These are phyloP conservation scores for Aix galericulata DNA, from an alignment of 2,113 vertebrate species.

Conservation along the genomic window DNA sequence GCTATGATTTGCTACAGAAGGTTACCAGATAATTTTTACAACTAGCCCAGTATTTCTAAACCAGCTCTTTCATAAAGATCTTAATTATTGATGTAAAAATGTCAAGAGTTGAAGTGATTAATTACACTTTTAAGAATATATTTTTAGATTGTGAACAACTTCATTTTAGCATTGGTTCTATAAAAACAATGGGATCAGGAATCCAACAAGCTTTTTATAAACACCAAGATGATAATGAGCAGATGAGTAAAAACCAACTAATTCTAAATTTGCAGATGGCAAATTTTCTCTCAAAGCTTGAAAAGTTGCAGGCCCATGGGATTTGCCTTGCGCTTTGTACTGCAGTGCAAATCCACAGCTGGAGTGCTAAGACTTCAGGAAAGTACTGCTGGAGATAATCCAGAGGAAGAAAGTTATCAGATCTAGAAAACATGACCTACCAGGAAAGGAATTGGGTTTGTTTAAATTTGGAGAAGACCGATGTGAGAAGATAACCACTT, in stretches of 20 bases:
- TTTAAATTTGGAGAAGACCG: conserved; percentile 63
- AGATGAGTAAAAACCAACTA: conserved; percentile 29
- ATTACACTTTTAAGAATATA: not conserved
- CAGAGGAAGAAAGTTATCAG: conserved; percentile 68
- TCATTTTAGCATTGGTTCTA: not conserved
- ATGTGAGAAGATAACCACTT: conserved; percentile 59
- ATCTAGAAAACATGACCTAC: conserved; percentile 69
- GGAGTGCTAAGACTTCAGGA: not conserved
- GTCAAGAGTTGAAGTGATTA: not conserved
- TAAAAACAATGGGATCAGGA: not conserved
- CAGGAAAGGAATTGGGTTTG: conserved; percentile 67
- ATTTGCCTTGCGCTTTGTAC: conserved; percentile 58
- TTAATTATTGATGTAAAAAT: not conserved
- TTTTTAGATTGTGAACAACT: not conserved
- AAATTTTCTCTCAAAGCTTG: conserved; percentile 36
- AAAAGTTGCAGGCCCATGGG: conserved; percentile 28
- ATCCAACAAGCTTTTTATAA: conserved; percentile 23
- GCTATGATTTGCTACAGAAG: not conserved
- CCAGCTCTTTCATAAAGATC: not conserved
- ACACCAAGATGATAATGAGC: not conserved
- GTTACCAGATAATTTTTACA: not conserved
- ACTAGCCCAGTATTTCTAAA: not conserved
- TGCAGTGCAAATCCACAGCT: conserved; percentile 48
- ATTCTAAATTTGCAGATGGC: conserved; percentile 44
- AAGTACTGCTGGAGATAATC: conserved; percentile 52